Conservation (phyloP, 2,888 invertebrate species). For the Drosophila monieri region DNA sequence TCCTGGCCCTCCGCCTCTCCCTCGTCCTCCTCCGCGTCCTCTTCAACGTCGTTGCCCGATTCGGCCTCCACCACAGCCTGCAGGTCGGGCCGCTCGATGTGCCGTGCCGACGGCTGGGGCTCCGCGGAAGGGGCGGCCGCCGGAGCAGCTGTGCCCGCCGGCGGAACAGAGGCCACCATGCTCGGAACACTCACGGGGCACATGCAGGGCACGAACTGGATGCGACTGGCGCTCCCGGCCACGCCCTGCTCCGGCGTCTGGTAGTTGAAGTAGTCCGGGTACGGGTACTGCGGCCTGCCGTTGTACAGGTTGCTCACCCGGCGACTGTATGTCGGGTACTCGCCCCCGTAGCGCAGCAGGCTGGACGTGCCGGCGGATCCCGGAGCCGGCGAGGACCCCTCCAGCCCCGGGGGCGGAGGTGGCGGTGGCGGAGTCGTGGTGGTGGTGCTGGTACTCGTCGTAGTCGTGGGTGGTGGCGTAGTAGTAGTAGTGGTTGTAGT, state of each 20-base stretch:
- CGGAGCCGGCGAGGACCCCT: slow-evolving; percentile 21
- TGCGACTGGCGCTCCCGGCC: slow-evolving; percentile 43
- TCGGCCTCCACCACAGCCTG: slow-evolving; percentile 23
- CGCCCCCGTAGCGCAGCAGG: slow-evolving; percentile 52
- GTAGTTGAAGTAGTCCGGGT: slow-evolving; percentile 80
- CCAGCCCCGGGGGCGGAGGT: slow-evolving; percentile 7
- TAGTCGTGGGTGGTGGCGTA: slow-evolving; percentile 33
- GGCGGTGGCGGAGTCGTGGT: slow-evolving; percentile 43
- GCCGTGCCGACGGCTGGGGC: slow-evolving; percentile 17
- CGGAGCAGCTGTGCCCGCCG: slow-evolving; percentile 5
- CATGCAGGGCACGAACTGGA: slow-evolving; percentile 82
- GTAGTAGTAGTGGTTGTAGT: slow-evolving; percentile 47
- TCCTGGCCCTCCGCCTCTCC: slow-evolving; percentile 13
- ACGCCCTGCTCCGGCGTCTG: slow-evolving; percentile 51
- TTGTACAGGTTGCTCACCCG: slow-evolving; percentile 73
- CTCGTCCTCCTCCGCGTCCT: slow-evolving; percentile 23
- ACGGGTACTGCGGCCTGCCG: slow-evolving; percentile 81
- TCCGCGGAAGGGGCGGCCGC: background rate
- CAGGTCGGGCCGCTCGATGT: slow-evolving; percentile 36
- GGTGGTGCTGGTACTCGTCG: slow-evolving; percentile 29
- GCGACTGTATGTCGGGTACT: slow-evolving; percentile 78
- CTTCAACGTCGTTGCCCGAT: slow-evolving; percentile 17
- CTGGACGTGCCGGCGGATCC: slow-evolving; percentile 18
- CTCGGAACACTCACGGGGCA: slow-evolving; percentile 79
- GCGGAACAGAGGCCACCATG: slow-evolving; percentile 15